A percentile compares a stretch with the other conserved stretches of the same genome.
Evolutionary conservation across 2,797 vertebrate genomes (phyloP).

Genomic region (Sitta carolinensis): DNA sequence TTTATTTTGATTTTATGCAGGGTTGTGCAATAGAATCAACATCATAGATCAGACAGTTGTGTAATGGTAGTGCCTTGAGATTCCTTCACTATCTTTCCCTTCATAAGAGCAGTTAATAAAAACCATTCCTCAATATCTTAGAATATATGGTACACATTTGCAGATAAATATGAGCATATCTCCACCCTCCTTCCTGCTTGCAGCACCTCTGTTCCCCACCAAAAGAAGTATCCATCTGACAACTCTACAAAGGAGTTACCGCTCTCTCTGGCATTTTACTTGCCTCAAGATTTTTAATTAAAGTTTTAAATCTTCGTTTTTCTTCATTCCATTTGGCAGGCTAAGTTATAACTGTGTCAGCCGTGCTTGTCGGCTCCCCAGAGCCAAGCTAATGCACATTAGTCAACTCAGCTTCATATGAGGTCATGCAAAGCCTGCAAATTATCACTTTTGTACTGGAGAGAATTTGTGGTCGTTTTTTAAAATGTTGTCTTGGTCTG

Average conservation of each 20-base stretch:
- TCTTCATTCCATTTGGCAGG: slow-evolving; percentile 37
- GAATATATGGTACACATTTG: neutral
- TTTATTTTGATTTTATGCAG: slow-evolving; percentile 26
- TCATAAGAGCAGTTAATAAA: slow-evolving; percentile 42
- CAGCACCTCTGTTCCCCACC: neutral
- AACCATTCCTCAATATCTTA: slow-evolving; percentile 2
- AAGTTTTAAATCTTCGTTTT: slow-evolving; percentile 57
- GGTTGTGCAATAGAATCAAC: slow-evolving; percentile 10
- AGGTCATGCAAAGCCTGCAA: slow-evolving; percentile 60
- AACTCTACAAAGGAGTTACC: slow-evolving; percentile 24
- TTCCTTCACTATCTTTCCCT: slow-evolving; percentile 34
- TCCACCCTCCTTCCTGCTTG: neutral
- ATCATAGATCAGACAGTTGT: neutral
- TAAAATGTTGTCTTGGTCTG: neutral
- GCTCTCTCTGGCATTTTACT: slow-evolving; percentile 2
- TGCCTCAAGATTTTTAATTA: slow-evolving; percentile 45
- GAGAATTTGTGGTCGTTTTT: neutral
- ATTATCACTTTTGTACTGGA: slow-evolving; percentile 36
- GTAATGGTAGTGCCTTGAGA: slow-evolving; percentile 22
- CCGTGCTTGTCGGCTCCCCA: neutral
- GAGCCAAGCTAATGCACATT: slow-evolving; percentile 7
- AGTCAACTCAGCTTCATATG: slow-evolving; percentile 36
- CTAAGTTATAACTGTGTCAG: slow-evolving; percentile 48
- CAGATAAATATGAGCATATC: slow-evolving; percentile 28
- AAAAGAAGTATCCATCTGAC: slow-evolving; percentile 40